A percentile compares a stretch with the other conserved stretches of the same genome.
These are phyloP conservation scores for Fukomys damarensis DNA, from an alignment of 2,113 vertebrate genomes.

Conservation along the genomic window DNA sequence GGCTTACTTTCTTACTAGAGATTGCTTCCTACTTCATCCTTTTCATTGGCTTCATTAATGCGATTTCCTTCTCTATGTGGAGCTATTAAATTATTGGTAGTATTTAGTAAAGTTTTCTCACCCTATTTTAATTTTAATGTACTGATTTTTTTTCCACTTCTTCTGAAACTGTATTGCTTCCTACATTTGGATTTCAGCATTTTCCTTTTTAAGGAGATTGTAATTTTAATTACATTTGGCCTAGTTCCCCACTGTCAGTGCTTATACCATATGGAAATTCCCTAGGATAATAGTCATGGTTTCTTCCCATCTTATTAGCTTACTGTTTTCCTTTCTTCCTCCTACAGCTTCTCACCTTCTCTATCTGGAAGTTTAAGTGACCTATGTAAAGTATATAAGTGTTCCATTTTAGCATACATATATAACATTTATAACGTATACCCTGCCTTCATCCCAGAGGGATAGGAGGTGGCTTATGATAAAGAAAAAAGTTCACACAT, in stretches of 20 bases:
- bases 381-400: slow-evolving; percentile 19
- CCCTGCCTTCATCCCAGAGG: background rate
- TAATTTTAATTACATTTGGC: slow-evolving; percentile 69
- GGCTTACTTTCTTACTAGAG: slow-evolving; percentile 48
- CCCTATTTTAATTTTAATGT: slow-evolving; percentile 52
- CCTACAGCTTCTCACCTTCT: background rate
- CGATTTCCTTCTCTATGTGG: slow-evolving; percentile 45
- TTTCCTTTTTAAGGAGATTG: slow-evolving; percentile 58
- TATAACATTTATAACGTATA: slow-evolving; percentile 53
- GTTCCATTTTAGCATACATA: slow-evolving; percentile 44
- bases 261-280: slow-evolving; percentile 27
- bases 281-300: slow-evolving; percentile 2
- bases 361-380: slow-evolving; percentile 61
- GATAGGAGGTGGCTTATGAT: background rate
- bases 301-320: slow-evolving; percentile 39
- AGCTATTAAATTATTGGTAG: slow-evolving; percentile 47
- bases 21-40: background rate
- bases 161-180: slow-evolving; percentile 48
- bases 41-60: slow-evolving; percentile 52
- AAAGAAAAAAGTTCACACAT: background rate
- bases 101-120: slow-evolving; percentile 49
- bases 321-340: background rate
- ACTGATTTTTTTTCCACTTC: slow-evolving; percentile 14
- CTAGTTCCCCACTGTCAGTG: slow-evolving; percentile 47
- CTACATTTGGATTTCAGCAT: slow-evolving; percentile 39